Evolutionary conservation across 1,140 invertebrate species (phyloP).

Genomic region (Caenorhabditis latens): DNA sequence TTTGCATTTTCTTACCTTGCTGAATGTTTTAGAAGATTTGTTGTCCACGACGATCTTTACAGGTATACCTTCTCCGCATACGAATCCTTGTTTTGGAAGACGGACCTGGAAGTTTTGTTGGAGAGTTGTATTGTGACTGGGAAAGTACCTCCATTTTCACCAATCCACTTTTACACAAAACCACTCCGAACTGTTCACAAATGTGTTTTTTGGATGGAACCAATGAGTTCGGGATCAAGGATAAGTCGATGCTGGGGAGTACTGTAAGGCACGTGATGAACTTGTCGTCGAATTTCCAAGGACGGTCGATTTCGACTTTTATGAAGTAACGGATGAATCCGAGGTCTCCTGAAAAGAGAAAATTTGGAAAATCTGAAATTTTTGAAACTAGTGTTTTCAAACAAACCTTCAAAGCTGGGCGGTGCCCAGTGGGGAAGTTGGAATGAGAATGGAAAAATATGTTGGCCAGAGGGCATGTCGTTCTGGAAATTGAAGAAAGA

Average conservation of each 20-base stretch:
- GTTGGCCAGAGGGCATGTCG: conserved; percentile 24
- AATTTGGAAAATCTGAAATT: background rate
- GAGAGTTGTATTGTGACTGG: too few species aligned
- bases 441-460: conserved; percentile 20
- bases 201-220: conserved; percentile 6
- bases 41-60: conserved; percentile 10
- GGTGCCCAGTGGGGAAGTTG: conserved; percentile 42
- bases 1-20: conserved; percentile 74
- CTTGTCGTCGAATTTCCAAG: conserved; percentile 41
- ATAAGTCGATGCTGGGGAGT: background rate
- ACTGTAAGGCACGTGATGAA: conserved; percentile 39
- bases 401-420: conserved; percentile 10
- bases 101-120: background rate
- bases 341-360: conserved; percentile 17
- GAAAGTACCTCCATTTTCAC: conserved; percentile 45
- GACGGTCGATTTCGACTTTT: conserved; percentile 31
- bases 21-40: background rate
- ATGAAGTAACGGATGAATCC: conserved; percentile 35
- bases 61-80: conserved; percentile 12
- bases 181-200: conserved; percentile 35
- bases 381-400: too few species aligned
- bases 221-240: background rate
- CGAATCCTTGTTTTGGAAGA: conserved; percentile 41
- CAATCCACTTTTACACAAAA: conserved; percentile 11
- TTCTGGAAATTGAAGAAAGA: background rate